Percentiles rank a stretch among this genome's conserved stretches.
These are phyloP conservation scores for Lasius platythorax DNA, from an alignment of 2,888 invertebrate species.

Conservation along the genomic window DNA sequence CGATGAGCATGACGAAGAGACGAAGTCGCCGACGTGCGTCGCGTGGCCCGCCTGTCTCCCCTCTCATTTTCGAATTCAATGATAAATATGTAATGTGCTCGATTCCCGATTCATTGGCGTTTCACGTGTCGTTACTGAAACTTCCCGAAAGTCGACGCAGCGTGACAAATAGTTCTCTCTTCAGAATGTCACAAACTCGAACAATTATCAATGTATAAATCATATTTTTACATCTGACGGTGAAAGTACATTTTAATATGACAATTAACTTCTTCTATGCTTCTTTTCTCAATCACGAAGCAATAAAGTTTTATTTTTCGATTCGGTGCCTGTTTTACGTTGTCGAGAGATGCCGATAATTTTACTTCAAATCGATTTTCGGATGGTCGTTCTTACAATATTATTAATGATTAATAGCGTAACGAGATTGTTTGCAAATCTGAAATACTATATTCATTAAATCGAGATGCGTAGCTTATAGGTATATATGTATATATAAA, in stretches of 20 bases:
- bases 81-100: constrained; percentile 61
- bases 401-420: not conserved
- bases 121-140: constrained; percentile 27
- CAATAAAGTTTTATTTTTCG: not conserved
- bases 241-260: not conserved
- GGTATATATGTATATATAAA: not conserved
- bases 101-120: constrained; percentile 52
- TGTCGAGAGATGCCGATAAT: not conserved
- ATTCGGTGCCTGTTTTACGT: not conserved
- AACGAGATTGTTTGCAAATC: not conserved
- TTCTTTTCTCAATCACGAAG: not conserved
- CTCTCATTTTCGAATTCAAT: constrained; percentile 54
- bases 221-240: not conserved
- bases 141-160: constrained; percentile 47
- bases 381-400: not conserved
- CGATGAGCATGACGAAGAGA: constrained; percentile 60
- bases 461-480: not conserved
- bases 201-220: constrained; percentile 50
- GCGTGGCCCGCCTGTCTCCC: constrained; percentile 81
- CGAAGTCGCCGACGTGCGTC: constrained; percentile 57
- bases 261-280: not conserved
- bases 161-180: constrained; percentile 59
- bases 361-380: not conserved
- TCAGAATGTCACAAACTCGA: constrained; percentile 61
- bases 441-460: not conserved